These are phyloP conservation scores for Drosophila macrothrix DNA, from an alignment of 2,888 invertebrate genomes.

Conservation along the genomic window DNA sequence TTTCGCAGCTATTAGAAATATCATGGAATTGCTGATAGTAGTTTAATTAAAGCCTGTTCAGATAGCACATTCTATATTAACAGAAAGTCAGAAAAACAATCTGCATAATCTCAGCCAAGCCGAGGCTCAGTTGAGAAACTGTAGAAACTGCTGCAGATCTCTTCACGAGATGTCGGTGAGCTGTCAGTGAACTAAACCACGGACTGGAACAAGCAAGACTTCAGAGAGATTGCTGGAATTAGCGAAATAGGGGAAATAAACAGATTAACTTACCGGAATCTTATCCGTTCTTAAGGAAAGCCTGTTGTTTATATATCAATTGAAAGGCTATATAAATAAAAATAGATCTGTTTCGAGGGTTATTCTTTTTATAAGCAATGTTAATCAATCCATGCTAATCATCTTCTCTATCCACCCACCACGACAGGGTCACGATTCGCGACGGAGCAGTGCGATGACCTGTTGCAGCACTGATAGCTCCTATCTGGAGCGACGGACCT, in stretches of 20 bases:
- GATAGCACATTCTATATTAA: neutral
- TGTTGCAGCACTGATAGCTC: constrained; percentile 94
- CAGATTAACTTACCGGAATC: too few relatives aligned
- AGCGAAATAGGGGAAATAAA: too few relatives aligned
- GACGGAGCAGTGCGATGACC: constrained; percentile 92
- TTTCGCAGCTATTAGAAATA: too few relatives aligned
- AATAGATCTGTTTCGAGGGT: neutral
- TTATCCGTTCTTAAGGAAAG: too few relatives aligned
- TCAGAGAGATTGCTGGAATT: too few relatives aligned
- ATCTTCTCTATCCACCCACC: constrained; percentile 3
- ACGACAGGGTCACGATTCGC: constrained; percentile 84
- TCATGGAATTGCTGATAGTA: neutral
- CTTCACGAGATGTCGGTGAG: too few relatives aligned
- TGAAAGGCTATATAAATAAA: too few relatives aligned
- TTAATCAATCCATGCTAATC: neutral
- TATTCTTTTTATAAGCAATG: neutral
- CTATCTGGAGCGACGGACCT: constrained; percentile 92
- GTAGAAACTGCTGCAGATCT: too few relatives aligned
- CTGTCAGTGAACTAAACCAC: too few relatives aligned
- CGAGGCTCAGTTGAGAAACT: too few relatives aligned
- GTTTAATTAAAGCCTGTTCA: neutral
- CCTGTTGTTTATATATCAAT: too few relatives aligned
- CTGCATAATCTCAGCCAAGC: neutral
- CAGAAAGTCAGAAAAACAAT: neutral
- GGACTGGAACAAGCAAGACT: too few relatives aligned